Evolutionary conservation across 1,140 invertebrate genomes (phyloP).

Genomic region (Drosophila insularis): DNA sequence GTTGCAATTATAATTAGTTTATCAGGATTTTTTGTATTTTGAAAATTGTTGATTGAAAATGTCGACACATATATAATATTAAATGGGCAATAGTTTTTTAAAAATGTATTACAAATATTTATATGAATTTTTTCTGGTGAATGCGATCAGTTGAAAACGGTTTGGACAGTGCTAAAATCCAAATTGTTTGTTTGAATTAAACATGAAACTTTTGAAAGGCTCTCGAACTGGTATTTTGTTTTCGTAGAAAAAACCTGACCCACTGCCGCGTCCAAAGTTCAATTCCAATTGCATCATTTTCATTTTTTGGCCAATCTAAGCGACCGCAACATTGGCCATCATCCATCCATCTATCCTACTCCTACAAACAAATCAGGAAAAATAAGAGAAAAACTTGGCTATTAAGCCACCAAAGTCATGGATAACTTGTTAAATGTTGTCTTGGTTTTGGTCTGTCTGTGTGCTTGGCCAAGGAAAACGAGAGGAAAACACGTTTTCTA

Average conservation of each 20-base stretch:
- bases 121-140: no score
- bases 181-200: neutral
- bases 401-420: slow-evolving; percentile 44
- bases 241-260: slow-evolving; percentile 41
- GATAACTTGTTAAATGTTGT: slow-evolving; percentile 52
- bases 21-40: no score
- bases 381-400: slow-evolving; percentile 35
- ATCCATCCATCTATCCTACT: slow-evolving; percentile 14
- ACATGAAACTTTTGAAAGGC: neutral
- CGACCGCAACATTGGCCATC: slow-evolving; percentile 50
- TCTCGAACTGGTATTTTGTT: neutral
- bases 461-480: slow-evolving; percentile 43
- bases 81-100: no score
- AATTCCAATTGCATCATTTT: slow-evolving; percentile 29
- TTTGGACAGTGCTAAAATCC: neutral
- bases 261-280: slow-evolving; percentile 57
- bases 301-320: slow-evolving; percentile 8
- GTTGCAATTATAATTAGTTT: no score
- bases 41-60: no score
- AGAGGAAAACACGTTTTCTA: slow-evolving; percentile 42
- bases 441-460: neutral
- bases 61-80: no score
- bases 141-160: neutral
- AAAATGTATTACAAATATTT: no score
- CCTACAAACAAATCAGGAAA: slow-evolving; percentile 28